Base-by-base conservation (phyloP, 2,113 vertebrate species). In the Myxocyprinus asiaticus region DNA sequence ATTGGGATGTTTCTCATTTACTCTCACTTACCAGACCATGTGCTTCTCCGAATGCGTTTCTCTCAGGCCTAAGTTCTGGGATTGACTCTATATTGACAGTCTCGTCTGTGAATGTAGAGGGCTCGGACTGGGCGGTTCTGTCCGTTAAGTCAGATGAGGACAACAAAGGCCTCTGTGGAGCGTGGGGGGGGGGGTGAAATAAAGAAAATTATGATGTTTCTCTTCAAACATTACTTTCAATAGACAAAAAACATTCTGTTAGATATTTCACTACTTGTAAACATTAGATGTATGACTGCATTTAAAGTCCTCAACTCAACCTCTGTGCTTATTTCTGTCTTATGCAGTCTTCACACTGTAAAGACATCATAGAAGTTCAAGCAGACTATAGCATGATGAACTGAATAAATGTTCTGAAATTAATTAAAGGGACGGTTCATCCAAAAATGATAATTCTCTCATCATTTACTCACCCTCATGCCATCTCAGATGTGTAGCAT, bases 11-110 rank as follows among this genome's bases (percentile, higher is more conserved):
- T 61, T 76, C 48, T n/a, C 6, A 8, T 12, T 10, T n/a, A 33
- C 10, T 55, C 14, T 7, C 55, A n/a, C 82, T 81, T 71, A 83
- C 79, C 76, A 62, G 33, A 45, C 9, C 33, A 68, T 79, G 62
- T 8, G 47, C 45, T 67, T 85, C 55, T 67, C 58, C 59, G 0
- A 17, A 43, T 48, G 22, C 3, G 22, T 33, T 33, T 33, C 22
- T 33, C 22, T 79, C 69, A 47, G 67, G 73, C 53, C 17, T 55
- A 14, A 61, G n/a, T 53, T 42, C 66, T 51, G 9, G 59, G 69
- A 63, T 15, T 11, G 45, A 59, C 70, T 53, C 58, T 67, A 79
- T 77, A 56, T 47, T 59, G 12, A 48, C 47, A 44, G 10, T 48
- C 9, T 76, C 45, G 4, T 51, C 71, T 14, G 33, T 10, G n/a